Evolutionary conservation across 2,888 invertebrate species (phyloP), one percentile per base, ranked within the genome.

Genomic region (Ophion ventricosus): DNA sequence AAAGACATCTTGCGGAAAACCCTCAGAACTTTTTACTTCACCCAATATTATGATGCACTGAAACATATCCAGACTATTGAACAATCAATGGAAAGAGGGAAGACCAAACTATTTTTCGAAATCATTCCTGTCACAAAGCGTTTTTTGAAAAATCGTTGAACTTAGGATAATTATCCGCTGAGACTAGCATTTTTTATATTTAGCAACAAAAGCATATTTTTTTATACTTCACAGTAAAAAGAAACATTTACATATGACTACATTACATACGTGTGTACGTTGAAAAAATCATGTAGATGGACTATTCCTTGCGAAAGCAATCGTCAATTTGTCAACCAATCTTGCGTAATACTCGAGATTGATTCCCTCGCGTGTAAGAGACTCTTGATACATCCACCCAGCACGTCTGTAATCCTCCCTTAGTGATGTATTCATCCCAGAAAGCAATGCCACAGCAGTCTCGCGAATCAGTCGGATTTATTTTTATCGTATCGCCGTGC

Each of bases 231-330:
- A 17, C 0, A 49, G 35, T 35, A 1, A 35, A 4, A 17, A 17
- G 10, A 11, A 14, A 49, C n/a, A n/a, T n/a, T n/a, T n/a, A n/a
- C n/a, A n/a, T n/a, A n/a, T n/a, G n/a, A n/a, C n/a, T n/a, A n/a
- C n/a, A n/a, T n/a, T n/a, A n/a, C n/a, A 29, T 7, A 69, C 25
- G 43, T 8, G 25, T 66, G 57, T 23, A 3, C 5, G 11, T 64
- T n/a, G 49, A 20, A 14, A 14, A 67, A 73, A 73, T 77, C 66
- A 35, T 40, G 56, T 20, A 66, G 61, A 17, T 57, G 54, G 69
- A 56, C 26, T 70, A 70, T 78, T 61, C 70, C 61, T 59, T 20
- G 29, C 61, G 2, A 70, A 63, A 74, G 74, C 57, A 78, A 82
- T 82, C 77, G 23, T 57, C 29, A 35, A 69, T 20, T 69, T 63